Conservation (phyloP, 2,113 vertebrate genomes). For the Stegastes partitus region DNA sequence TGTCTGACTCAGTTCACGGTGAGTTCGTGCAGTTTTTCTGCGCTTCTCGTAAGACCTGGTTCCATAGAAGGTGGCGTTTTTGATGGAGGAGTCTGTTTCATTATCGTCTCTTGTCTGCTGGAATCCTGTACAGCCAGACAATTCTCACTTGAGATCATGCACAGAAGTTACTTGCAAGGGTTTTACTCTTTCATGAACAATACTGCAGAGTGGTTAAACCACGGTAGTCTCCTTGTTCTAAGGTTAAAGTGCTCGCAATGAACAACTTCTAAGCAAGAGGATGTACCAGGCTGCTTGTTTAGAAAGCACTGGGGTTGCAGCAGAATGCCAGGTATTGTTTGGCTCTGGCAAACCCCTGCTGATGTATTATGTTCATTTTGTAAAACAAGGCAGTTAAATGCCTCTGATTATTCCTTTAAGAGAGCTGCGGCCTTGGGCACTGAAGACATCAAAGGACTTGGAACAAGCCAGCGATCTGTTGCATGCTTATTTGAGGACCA, state of each 20-base stretch:
- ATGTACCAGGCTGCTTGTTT: conserved; percentile 18
- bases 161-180: background rate
- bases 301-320: conserved; percentile 17
- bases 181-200: conserved; percentile 15
- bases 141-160: conserved; percentile 19
- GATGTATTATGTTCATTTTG: conserved; percentile 63
- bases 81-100: conserved; percentile 27
- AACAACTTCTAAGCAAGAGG: conserved; percentile 1
- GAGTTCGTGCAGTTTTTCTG: background rate
- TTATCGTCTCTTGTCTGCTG: conserved; percentile 30
- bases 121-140: conserved; percentile 10
- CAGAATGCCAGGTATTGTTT: conserved; percentile 39
- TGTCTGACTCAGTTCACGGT: conserved; percentile 34
- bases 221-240: background rate
- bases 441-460: conserved; percentile 47
- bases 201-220: conserved; percentile 5
- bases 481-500: conserved; percentile 51
- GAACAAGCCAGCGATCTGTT: conserved; percentile 47
- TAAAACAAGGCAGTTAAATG: conserved; percentile 62
- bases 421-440: conserved; percentile 40
- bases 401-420: conserved; percentile 58
- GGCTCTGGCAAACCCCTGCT: conserved; percentile 13
- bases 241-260: conserved; percentile 6
- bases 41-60: background rate
- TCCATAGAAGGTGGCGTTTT: conserved; percentile 10